Evolutionary conservation across 1,140 invertebrate species (phyloP), one percentile per base, ranked within the genome.

Genomic region (Drosophila watanabei): DNA sequence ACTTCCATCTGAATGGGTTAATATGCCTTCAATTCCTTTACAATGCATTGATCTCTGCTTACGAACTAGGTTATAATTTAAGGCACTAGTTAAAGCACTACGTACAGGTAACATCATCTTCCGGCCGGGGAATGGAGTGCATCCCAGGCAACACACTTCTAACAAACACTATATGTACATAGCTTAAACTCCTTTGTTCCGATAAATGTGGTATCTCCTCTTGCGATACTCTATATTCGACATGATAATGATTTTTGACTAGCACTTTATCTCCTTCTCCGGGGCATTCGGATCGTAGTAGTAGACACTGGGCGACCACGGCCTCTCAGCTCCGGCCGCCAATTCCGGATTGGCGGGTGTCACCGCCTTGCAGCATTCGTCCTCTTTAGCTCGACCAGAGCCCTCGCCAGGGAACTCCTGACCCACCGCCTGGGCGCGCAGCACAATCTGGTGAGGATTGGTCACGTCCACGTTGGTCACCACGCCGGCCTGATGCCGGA

Each of bases 281-380:
- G 32, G 24, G 35, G 18, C 52, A 28, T 60, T 73, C 37, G 88
- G 88, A 79, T 89, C 73, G 45, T 92, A 93, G 20, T 83, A 78
- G 63, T 57, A 93, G 59, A 92, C 51, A 64, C 89, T 86, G 41
- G 92, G 86, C 54, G 48, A 41, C 92, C 92, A 93, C 9, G 82
- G 79, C 48, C 62, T 61, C 46, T 46, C 48, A 11, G 86, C 68
- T 24, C 86, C 86, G 30, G 75, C 86, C 30, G 30, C 13, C 71
- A 90, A 13, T 33, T 90, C 79, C 4, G 86, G 86, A 69, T 90
- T 51, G 9, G 66, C 46, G 37, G 48, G 35, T 1, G 62, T 51
- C 18, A 88, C 58, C 8, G 43, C 51, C 32, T 35, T 58, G 18
- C 75, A 79, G 33, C n/a, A 0, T 20, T 30, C 43, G 7, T 43